Evolutionary conservation across 1,140 invertebrate species (phyloP).

Genomic region (Bradysia coprophila): DNA sequence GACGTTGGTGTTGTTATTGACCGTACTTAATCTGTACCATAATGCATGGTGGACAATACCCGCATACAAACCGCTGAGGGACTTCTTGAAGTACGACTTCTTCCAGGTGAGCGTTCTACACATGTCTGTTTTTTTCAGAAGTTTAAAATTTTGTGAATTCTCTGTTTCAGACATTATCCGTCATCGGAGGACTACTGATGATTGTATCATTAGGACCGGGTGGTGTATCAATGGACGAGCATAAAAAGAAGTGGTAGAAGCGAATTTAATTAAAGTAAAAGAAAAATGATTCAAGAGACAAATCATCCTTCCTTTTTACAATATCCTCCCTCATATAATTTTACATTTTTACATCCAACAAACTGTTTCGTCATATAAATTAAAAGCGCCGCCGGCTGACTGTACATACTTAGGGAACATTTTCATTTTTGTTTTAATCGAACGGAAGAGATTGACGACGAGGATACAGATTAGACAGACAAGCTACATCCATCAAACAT

Average conservation of each 20-base stretch:
- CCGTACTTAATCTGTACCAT: conserved; percentile 86
- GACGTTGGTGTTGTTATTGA: conserved; percentile 78
- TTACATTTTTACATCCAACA: no score
- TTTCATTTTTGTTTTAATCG: no score
- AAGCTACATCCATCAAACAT: no score
- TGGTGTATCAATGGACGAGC: conserved; percentile 98
- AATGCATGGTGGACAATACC: conserved; percentile 98
- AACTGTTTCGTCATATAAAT: no score
- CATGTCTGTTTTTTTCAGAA: conserved; percentile 2
- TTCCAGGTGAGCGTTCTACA: conserved; percentile 60
- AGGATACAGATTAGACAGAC: no score
- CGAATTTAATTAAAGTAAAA: no score
- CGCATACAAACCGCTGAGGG: conserved; percentile 82
- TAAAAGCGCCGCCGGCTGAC: no score
- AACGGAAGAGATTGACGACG: no score
- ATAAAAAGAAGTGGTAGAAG: conserved; percentile 98
- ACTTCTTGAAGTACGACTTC: conserved; percentile 99
- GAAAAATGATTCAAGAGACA: no score
- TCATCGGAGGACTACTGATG: conserved; percentile 97
- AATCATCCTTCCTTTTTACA: no score
- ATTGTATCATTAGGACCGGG: conserved; percentile 96
- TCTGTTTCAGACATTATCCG: conserved; percentile 78
- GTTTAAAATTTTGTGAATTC: background rate
- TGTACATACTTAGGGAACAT: no score
- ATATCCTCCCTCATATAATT: no score